Evolutionary conservation across 2,888 invertebrate species (phyloP), one percentile per base, ranked within the genome.

Genomic region (Leptura quadrifasciata): DNA sequence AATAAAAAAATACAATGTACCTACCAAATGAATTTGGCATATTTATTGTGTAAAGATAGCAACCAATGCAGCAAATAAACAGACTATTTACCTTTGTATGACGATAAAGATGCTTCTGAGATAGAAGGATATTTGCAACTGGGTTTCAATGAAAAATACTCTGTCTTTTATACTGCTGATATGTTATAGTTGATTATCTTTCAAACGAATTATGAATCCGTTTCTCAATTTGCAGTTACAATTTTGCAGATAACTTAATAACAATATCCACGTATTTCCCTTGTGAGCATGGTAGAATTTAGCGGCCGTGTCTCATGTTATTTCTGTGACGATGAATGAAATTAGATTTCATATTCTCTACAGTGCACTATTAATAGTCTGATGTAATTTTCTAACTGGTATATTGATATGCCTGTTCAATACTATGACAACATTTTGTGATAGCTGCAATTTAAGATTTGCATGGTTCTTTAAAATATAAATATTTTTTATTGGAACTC

Each of bases 181-280:
- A 72, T 61, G 69, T 64, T 39, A 24, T 69, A 35, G 64, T 31
- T 76, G 63, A 71, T 71, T 71, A 60, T 15, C 35, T 71, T 61
- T 31, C 18, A 75, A 79, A 79, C 75, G 79, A 80, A 84, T 83
- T 82, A 81, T 72, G 72, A 74, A 79, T 79, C 83, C 81, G 83
- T 83, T 83, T 81, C 69, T 10, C 52, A 71, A 61, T 71, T 71
- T 71, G 71, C 47, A 74, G 74, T 71, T 79, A 77, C 75, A 78
- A 80, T 73, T 78, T 72, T 58, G 60, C 72, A 78, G 76, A 69
- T 79, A 83, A 84, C 83, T 80, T 78, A 82, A 83, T 84, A 79
- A 83, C 72, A 58, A 72, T 57, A 71, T 55, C 21, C 60, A 64
- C 67, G 68, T 47, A 83, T 83, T 83, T 83, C 84, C 83, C 84